Conservation (phyloP, 2,888 invertebrate species). For the Cheilosia vernalis region DNA sequence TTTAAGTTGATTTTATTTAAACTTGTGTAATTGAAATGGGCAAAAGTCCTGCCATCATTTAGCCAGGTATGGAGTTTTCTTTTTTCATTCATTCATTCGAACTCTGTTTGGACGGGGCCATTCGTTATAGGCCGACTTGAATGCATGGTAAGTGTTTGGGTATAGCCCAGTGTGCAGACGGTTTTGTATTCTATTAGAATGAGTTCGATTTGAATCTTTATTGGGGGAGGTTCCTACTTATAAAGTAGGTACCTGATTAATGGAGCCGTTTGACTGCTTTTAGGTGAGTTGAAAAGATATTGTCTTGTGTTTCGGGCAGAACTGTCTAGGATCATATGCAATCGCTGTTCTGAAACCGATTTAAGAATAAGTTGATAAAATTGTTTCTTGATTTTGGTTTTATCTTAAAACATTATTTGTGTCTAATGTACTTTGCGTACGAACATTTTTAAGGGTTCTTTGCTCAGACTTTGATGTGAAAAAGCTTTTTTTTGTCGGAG, state of each 20-base stretch:
- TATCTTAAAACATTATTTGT: no score
- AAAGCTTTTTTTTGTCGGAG: no score
- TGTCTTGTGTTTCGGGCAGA: background rate
- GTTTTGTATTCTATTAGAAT: constrained; percentile 35
- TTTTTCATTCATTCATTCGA: constrained; percentile 16
- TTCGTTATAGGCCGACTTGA: constrained; percentile 55
- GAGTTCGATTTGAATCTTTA: constrained; percentile 55
- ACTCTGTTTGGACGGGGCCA: constrained; percentile 37
- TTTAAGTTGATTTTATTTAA: constrained; percentile 6
- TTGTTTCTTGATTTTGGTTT: no score
- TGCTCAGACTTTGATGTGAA: no score
- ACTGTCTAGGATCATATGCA: constrained; percentile 1
- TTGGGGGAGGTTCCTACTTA: constrained; percentile 1
- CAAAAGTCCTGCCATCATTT: constrained; percentile 60
- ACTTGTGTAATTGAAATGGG: constrained; percentile 69
- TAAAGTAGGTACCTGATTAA: constrained; percentile 2
- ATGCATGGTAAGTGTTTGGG: constrained; percentile 28
- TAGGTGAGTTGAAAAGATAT: constrained; percentile 52
- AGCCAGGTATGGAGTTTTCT: constrained; percentile 59
- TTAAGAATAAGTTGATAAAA: no score
- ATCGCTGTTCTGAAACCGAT: background rate
- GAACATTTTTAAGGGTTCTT: no score
- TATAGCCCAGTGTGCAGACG: background rate
- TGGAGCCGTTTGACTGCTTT: constrained; percentile 39
- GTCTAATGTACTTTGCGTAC: no score